These are phyloP conservation scores for Ancistrus triradiatus DNA, from an alignment of 2,113 vertebrate genomes.

Conservation along the genomic window DNA sequence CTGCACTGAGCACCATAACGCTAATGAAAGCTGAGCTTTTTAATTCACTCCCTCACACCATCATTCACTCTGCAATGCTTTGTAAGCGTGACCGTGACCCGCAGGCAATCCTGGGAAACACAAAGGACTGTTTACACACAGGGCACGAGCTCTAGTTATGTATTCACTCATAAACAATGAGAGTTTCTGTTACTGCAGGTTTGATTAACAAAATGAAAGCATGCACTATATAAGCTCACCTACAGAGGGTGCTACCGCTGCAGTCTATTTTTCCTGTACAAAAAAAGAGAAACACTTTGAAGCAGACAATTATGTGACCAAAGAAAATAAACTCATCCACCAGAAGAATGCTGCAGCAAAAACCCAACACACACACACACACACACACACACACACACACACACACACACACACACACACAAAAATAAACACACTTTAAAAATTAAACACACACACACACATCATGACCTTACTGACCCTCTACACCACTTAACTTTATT, in stretches of 20 bases:
- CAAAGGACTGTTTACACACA: neutral
- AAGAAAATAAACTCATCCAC: neutral
- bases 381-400: no score
- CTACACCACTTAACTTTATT: no score
- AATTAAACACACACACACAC: no score
- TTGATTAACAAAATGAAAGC: no score
- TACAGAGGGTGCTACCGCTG: conserved; percentile 55
- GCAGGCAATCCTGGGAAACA: neutral
- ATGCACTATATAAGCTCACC: no score
- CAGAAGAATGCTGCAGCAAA: neutral
- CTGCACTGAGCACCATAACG: neutral
- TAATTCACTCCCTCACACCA: neutral
- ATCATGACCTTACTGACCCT: no score
- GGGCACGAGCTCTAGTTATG: neutral
- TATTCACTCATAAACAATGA: neutral
- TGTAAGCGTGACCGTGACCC: neutral
- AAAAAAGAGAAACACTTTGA: neutral
- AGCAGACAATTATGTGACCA: neutral
- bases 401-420: no score
- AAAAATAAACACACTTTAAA: no score
- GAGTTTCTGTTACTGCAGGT: no score
- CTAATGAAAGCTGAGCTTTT: neutral
- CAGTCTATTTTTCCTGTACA: conserved; percentile 28
- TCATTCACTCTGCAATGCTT: neutral
- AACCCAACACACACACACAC: no score